Evolutionary conservation across 2,888 invertebrate genomes (phyloP), one percentile per base, ranked within the genome.

Genomic region (Tetheella fluctuosa): DNA sequence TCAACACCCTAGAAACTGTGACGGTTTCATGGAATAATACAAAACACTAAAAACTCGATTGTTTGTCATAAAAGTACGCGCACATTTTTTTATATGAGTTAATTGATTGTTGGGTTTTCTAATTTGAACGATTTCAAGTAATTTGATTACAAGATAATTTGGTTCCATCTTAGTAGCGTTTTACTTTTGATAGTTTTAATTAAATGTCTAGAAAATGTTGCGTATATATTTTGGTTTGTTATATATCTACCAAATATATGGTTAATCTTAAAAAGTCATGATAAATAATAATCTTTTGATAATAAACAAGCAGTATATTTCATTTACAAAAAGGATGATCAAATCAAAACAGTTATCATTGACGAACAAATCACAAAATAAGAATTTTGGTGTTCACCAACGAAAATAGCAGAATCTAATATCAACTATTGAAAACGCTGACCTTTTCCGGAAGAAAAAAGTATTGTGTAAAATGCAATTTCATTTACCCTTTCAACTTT

Each of bases 1-100:
- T n/a, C 39, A n/a, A 10, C 1, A 15, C 10, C 20, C 17, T 48
- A 20, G 17, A 20, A 10, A 2, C 20, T 48, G 48, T 48, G 48
- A 48, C 48, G n/a, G 20, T n/a, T 17, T 48, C 7, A 48, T 48
- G 48, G 48, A 48, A 48, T 20, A 48, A 48, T 48, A 48, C 48
- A n/a, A 20, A 10, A 8, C 48, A 10, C 8, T n/a, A 48, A 48
- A 48, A 48, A 48, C 20, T 20, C 7, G 17, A 42, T 17, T 42
- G 17, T 17, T 39, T 42, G 17, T 42, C 42, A 7, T 17, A 15
- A 42, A 42, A 7, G 7, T 37, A 15, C 30, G 30, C 30, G 30
- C 10, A 48, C 20, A 20, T 1, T 17, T 48, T 20, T 8, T 20
- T 20, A 48, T n/a, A n/a, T n/a, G n/a, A n/a, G n/a, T 20, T 48